Evolutionary conservation across 2,113 vertebrate genomes (phyloP).

Genomic region (Melozone crissalis): DNA sequence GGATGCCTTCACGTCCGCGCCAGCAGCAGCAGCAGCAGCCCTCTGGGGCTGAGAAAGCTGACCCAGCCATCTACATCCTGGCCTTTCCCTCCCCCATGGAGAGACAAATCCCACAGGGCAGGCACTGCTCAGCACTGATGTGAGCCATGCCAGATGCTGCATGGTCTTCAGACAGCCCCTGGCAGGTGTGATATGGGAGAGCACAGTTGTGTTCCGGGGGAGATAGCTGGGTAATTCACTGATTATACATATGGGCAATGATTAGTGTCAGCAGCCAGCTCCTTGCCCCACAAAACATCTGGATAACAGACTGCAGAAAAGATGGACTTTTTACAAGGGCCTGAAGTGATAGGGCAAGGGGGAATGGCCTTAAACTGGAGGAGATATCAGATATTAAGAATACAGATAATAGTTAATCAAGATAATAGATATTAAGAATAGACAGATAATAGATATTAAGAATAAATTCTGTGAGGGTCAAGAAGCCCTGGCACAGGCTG

Average conservation of each 20-base stretch:
- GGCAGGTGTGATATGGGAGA: neutral
- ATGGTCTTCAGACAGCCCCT: neutral
- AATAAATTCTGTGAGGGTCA: neutral
- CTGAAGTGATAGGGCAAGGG: neutral
- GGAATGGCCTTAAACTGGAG: neutral
- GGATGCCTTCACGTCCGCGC: neutral
- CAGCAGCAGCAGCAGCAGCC: rapidly evolving
- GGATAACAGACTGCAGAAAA: neutral
- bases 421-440: neutral
- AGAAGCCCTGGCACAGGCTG: neutral
- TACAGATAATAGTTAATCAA: too few relatives aligned
- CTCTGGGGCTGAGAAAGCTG: neutral
- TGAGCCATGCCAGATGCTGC: neutral
- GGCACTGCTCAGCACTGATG: rapidly evolving
- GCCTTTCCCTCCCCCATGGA: neutral
- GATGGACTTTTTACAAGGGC: neutral
- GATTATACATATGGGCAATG: neutral
- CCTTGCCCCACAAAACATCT: neutral
- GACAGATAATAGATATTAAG: neutral
- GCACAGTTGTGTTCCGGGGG: rapidly evolving
- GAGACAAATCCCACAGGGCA: neutral
- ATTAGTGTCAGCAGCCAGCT: neutral
- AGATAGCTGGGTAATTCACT: neutral
- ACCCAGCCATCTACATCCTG: rapidly evolving
- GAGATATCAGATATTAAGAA: neutral